Evolutionary conservation across 2,888 invertebrate genomes (phyloP).

Genomic region (Luperina testacea): DNA sequence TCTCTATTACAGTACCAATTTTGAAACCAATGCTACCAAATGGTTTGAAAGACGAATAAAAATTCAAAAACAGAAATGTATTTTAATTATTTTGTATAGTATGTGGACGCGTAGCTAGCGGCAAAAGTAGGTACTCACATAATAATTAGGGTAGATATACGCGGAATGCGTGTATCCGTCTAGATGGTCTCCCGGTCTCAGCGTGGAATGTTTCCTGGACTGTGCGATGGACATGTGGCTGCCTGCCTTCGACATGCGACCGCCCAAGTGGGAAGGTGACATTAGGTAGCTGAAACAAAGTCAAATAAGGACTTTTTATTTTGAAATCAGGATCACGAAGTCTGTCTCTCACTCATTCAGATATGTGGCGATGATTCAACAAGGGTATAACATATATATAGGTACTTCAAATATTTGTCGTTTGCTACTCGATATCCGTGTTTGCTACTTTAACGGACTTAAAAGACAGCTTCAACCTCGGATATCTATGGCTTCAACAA

Average conservation of each 20-base stretch:
- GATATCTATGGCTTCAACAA: too few species aligned
- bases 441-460: too few species aligned
- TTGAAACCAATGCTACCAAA: neutral
- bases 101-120: too few species aligned
- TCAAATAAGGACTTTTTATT: neutral
- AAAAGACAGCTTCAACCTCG: neutral
- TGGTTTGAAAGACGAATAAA: neutral
- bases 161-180: conserved; percentile 89
- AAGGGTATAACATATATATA: too few species aligned
- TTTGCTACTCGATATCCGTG: too few species aligned
- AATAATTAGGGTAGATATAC: conserved; percentile 91
- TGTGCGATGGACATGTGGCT: conserved; percentile 91
- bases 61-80: neutral
- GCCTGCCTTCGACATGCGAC: conserved; percentile 91
- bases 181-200: conserved; percentile 89
- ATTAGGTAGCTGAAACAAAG: conserved; percentile 81
- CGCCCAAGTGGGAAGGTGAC: conserved; percentile 87
- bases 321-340: neutral
- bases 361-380: neutral
- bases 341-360: neutral
- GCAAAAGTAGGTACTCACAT: conserved; percentile 81
- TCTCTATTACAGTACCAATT: neutral
- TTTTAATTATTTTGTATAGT: too few species aligned
- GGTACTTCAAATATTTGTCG: too few species aligned
- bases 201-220: conserved; percentile 89